Evolutionary conservation across 2,113 vertebrate genomes (phyloP).

Genomic region (Lampris megalopsis): DNA sequence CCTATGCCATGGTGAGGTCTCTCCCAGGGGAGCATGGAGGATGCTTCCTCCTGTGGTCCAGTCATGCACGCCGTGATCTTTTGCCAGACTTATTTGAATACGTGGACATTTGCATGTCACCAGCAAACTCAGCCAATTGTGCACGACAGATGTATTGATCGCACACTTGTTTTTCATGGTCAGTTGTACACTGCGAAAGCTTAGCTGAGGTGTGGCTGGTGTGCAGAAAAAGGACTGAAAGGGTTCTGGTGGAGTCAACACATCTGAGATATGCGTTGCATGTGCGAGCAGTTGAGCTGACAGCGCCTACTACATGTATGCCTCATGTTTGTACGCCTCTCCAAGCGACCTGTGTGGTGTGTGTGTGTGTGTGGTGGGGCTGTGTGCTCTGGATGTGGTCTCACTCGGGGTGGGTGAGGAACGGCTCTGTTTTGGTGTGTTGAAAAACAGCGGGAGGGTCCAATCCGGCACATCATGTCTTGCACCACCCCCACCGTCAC

Average conservation of each 20-base stretch:
- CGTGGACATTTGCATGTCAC: slow-evolving; percentile 65
- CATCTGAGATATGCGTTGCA: no score
- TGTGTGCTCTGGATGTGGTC: slow-evolving; percentile 63
- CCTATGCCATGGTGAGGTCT: slow-evolving; percentile 56
- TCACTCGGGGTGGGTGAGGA: slow-evolving; percentile 53
- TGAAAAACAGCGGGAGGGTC: slow-evolving; percentile 29
- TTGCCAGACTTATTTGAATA: slow-evolving; percentile 59
- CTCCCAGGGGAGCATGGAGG: slow-evolving; percentile 67
- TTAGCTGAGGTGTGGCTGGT: no score
- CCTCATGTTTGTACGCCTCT: slow-evolving; percentile 6
- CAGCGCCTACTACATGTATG: no score
- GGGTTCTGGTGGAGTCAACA: no score
- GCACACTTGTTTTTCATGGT: slow-evolving; percentile 64
- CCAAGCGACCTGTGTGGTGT: no score
- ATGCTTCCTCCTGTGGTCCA: slow-evolving; percentile 43
- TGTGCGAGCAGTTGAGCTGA: no score
- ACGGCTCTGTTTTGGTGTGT: slow-evolving; percentile 38
- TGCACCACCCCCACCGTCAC: slow-evolving; percentile 38
- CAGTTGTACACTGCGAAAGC: slow-evolving; percentile 34
- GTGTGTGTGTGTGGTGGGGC: neutral
- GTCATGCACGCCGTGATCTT: slow-evolving; percentile 60
- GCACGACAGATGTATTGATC: slow-evolving; percentile 44
- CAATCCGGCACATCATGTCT: slow-evolving; percentile 35
- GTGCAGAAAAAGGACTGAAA: no score
- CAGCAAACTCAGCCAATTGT: slow-evolving; percentile 36